phyloP scores from a whole-genome alignment of 2,797 vertebrate genomes.

The Poecilia picta region DNA sequence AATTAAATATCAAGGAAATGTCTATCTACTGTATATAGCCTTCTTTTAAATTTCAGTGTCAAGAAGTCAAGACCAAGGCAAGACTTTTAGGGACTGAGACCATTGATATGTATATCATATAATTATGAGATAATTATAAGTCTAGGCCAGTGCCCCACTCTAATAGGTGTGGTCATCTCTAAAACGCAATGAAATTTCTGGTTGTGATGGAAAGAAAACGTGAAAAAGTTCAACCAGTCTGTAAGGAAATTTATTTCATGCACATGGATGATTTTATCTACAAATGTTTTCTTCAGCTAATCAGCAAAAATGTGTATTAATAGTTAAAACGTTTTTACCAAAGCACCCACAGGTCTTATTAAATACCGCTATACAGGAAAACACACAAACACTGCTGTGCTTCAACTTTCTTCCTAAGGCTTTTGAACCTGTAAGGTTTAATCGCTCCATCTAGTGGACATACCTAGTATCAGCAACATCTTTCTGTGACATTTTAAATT shows the following conservation, averaged over 20 bases:
- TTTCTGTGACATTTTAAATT: not conserved
- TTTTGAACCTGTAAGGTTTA: slow-evolving; percentile 10
- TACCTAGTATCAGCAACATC: not conserved
- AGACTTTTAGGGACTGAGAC: too few species aligned
- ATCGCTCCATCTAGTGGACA: slow-evolving; percentile 56
- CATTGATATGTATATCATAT: too few species aligned
- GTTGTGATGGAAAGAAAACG: not conserved
- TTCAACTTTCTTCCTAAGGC: not conserved
- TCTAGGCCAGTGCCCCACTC: too few species aligned
- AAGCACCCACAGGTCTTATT: too few species aligned
- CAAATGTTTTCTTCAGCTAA: not conserved
- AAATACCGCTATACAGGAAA: not conserved
- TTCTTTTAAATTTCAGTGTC: not conserved
- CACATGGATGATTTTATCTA: not conserved
- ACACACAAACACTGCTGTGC: not conserved
- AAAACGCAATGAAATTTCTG: not conserved
- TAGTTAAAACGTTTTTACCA: not conserved
- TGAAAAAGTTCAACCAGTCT: not conserved
- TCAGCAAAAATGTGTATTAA: not conserved
- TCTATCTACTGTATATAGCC: not conserved
- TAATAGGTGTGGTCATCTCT: too few species aligned
- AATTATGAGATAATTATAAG: too few species aligned
- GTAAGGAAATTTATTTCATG: not conserved
- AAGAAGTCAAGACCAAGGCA: too few species aligned
- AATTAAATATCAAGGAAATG: not conserved